Base-by-base conservation (phyloP, 2,113 vertebrate species). In the Elaphurus davidianus region DNA sequence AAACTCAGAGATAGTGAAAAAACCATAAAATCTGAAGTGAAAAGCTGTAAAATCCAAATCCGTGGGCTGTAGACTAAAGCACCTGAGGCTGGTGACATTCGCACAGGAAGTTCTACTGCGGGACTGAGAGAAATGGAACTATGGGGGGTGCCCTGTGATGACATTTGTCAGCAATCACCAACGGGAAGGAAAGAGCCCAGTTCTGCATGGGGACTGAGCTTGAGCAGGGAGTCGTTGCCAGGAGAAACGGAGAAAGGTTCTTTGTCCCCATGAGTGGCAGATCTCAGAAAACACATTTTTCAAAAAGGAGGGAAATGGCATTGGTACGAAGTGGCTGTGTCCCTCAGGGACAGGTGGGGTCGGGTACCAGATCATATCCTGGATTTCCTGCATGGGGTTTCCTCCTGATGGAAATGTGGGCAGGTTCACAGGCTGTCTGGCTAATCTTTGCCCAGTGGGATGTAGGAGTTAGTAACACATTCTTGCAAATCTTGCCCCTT, bases 361-460 rank as follows among this genome's bases (percentile, higher is more conserved):
- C 21, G 0, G 6, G 6, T 47, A 14, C 7, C 25, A 54, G 15
- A 21, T 47, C 52, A 21, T 3, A 11, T 11, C 13, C 3, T 8
- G 33, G 4, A 7, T 40, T 67, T 85, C 43, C 55, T 67, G 60
- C 36, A 10, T 30, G 21, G 57, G 1, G 19, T 89, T 60, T 81
- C 64, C 23, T 79, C n/a, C 47, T 86, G 67, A 5, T 54, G 81
- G 55, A 90, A 43, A 90, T 5, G 5, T 50, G 9, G 7, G 30
- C 40, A 52, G 11, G 54, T 36, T 33, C 21, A 54, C 2, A 62
- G 36, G 36, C 50, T n/a, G 1, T 74, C 47, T 36, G 11, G 2
- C n/a, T 62, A 3, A 45, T n/a, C 30, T 30, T 47, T 82, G 81
- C 33, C 14, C 30, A 5, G 2, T 3, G 28, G 5, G 52, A n/a